Evolutionary conservation across 1,140 invertebrate species (phyloP).

Genomic region (Solenopsis invicta): DNA sequence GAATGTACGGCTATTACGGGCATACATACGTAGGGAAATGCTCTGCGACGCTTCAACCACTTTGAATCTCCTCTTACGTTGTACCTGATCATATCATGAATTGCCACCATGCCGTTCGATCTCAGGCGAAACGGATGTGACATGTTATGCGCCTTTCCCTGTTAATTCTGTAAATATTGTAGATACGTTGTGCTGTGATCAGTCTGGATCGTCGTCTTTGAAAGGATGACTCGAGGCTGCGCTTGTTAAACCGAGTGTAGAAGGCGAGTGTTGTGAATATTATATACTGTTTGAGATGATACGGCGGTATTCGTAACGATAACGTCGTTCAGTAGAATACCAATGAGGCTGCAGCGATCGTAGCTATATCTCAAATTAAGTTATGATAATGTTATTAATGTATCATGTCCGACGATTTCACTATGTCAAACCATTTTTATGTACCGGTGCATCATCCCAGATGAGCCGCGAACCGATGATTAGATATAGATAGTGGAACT

Average conservation of each 20-base stretch:
- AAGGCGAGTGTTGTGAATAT: conserved; percentile 71
- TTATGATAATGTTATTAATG: conserved; percentile 77
- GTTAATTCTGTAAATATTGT: conserved; percentile 78
- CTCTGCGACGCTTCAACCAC: conserved; percentile 48
- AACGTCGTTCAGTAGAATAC: conserved; percentile 67
- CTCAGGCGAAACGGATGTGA: conserved; percentile 59
- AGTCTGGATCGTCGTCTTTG: conserved; percentile 68
- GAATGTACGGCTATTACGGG: conserved; percentile 18
- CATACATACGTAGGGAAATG: neutral
- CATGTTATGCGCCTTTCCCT: conserved; percentile 72
- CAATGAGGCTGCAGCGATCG: conserved; percentile 69
- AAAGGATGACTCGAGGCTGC: conserved; percentile 75
- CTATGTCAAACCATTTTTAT: conserved; percentile 71
- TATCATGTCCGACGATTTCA: conserved; percentile 75
- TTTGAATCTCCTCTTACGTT: conserved; percentile 67
- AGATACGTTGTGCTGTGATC: conserved; percentile 77
- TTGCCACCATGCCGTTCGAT: conserved; percentile 57
- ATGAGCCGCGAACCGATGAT: conserved; percentile 41
- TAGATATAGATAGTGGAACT: conserved; percentile 71
- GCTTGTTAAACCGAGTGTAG: conserved; percentile 70
- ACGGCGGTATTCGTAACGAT: conserved; percentile 57
- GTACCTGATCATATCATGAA: conserved; percentile 64
- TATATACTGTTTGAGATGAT: conserved; percentile 55
- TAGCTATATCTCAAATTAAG: conserved; percentile 74
- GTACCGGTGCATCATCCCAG: conserved; percentile 4